Percentiles rank a stretch among this genome's conserved stretches.
phyloP scores from a whole-genome alignment of 2,113 vertebrate species.

The Ciconia boyciana region DNA sequence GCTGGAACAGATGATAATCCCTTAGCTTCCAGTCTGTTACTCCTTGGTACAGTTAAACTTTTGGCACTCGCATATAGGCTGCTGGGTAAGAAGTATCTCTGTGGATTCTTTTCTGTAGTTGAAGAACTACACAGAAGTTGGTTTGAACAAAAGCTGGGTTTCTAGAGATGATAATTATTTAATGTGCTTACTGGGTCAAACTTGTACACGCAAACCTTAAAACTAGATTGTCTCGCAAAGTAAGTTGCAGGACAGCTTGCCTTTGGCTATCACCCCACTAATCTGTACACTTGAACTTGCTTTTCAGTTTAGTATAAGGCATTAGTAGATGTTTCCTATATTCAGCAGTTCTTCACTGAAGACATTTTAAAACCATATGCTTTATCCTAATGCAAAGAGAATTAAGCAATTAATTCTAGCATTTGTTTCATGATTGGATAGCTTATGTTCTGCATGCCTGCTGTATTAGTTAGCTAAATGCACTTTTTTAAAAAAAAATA shows the following conservation, averaged over 20 bases:
- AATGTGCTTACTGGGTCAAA: background rate
- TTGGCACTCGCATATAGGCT: accelerated
- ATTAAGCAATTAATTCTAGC: constrained; percentile 50
- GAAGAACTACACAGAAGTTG: background rate
- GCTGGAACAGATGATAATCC: background rate
- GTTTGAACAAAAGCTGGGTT: background rate
- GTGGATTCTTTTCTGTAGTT: background rate
- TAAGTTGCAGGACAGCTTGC: background rate
- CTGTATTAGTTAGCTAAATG: background rate
- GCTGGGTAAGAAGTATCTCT: background rate
- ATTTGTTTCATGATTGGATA: constrained; percentile 7
- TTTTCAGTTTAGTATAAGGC: constrained; percentile 25
- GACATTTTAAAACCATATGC: background rate
- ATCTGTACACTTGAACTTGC: constrained; percentile 27
- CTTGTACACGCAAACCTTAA: background rate
- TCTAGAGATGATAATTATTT: background rate
- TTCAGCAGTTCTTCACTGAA: constrained; percentile 36
- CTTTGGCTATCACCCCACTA: background rate
- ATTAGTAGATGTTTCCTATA: background rate
- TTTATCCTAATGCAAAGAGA: constrained; percentile 39
- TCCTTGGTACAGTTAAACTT: background rate
- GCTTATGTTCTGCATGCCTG: background rate
- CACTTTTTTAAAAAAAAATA: background rate
- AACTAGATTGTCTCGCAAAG: background rate
- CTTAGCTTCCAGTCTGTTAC: background rate